Evolutionary conservation across 2,113 vertebrate species (phyloP).

Genomic region (Pituophis catenifer): DNA sequence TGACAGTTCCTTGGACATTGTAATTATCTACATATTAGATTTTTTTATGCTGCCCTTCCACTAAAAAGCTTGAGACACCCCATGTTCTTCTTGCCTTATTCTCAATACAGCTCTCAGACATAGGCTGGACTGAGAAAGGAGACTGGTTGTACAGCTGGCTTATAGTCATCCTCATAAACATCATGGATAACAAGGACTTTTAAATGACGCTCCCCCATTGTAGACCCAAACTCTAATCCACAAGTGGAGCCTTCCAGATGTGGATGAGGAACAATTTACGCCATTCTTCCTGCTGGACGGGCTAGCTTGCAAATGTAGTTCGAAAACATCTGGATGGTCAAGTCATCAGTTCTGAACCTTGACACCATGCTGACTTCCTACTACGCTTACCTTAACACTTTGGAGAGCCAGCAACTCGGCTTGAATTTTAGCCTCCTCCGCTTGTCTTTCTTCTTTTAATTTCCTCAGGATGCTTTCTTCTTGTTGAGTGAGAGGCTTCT

Average conservation of each 20-base stretch:
- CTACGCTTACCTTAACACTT: constrained; percentile 16
- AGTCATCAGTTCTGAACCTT: not conserved
- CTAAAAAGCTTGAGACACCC: not conserved
- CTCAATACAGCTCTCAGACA: not conserved
- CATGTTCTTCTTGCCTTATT: not conserved
- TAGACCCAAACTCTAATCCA: not conserved
- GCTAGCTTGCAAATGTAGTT: not conserved
- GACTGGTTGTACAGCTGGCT: not conserved
- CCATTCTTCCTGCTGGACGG: not conserved
- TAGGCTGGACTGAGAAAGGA: not conserved
- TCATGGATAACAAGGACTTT: not conserved
- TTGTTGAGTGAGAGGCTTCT: constrained; percentile 9
- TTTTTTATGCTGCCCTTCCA: not conserved
- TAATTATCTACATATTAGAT: not conserved
- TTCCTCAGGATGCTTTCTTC: constrained; percentile 30
- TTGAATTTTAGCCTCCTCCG: not conserved
- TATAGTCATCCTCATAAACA: not conserved
- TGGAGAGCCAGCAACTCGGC: accelerated
- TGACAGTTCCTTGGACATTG: not conserved
- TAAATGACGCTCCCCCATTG: not conserved
- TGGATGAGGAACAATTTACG: not conserved
- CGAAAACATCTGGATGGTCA: not conserved
- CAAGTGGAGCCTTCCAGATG: not conserved
- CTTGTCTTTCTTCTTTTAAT: not conserved
- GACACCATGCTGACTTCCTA: not conserved